Percentiles rank a stretch among this genome's conserved stretches.
phyloP scores from a whole-genome alignment of 2,888 invertebrate genomes.

The Nomada ferruginata region DNA sequence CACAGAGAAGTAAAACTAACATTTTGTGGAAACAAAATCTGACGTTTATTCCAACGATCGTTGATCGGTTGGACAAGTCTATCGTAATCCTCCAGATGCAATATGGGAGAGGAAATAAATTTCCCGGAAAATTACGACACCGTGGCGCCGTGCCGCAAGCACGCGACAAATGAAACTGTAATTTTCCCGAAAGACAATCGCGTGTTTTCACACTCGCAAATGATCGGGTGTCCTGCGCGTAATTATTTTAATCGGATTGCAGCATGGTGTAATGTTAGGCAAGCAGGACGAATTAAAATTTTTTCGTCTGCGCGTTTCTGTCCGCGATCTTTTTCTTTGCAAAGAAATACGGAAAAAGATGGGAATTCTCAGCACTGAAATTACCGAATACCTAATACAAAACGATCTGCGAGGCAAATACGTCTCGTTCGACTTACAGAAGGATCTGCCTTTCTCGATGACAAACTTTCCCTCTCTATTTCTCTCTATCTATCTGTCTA shows the following conservation, averaged over 20 bases:
- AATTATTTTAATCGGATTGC: slow-evolving; percentile 3
- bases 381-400: neutral
- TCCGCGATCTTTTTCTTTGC: too few species aligned
- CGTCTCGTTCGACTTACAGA: slow-evolving; percentile 40
- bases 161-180: slow-evolving; percentile 8
- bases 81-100: neutral
- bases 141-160: neutral
- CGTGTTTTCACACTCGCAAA: neutral
- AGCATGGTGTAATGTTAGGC: neutral
- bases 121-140: neutral
- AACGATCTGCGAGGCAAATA: slow-evolving; percentile 8
- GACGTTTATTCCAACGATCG: neutral
- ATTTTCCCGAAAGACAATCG: slow-evolving; percentile 2
- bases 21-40: too few species aligned
- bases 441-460: slow-evolving; percentile 65
- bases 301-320: neutral
- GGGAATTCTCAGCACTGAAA: neutral
- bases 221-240: neutral
- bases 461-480: slow-evolving; percentile 44
- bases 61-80: neutral
- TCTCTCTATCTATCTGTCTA: neutral
- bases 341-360: neutral
- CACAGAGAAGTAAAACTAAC: neutral
- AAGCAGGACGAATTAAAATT: slow-evolving; percentile 20
- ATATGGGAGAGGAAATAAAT: neutral